Evolutionary conservation across 2,797 vertebrate genomes (phyloP), one percentile per base, ranked within the genome.

Genomic region (Anas flavirostris): DNA sequence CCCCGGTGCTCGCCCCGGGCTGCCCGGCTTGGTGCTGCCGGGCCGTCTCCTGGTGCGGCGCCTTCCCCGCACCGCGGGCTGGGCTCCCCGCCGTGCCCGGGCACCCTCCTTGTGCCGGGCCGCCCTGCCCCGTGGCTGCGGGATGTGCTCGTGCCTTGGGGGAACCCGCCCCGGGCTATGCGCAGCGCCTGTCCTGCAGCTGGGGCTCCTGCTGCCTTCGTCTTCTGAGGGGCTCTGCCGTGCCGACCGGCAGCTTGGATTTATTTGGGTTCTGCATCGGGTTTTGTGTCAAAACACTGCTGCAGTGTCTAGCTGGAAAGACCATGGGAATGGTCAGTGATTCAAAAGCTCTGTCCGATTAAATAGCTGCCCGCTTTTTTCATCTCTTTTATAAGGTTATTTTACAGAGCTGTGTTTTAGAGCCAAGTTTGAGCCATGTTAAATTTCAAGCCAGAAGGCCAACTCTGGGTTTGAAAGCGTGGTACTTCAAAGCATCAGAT

Each of bases 61-160:
- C 5, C 13, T 39, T 39, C 39, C 39, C 13, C 39, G 39, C 39
- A 39, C 39, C 39, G 39, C 39, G 39, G 39, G 39, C 13, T 39
- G 39, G 13, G 39, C 8, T 66, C 4, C 10, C 31, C 11, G 5
- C 6, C 5, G 3, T 70, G 16, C 28, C 16, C 19, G 8, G 25
- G 2, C 8, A 21, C 23, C 2, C n/a, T 17, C 4, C 31, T 28
- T 29, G 4, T 46, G 12, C 29, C 18, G 0, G 50, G 52, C 19
- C 8, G 5, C 29, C 12, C 14, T 8, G 1, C 44, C 13, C 10
- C n/a, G 1, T 35, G 44, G 21, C 44, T 29, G 22, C 31, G n/a
- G 53, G n/a, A 16, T 10, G 31, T 7, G 2, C 23, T 22, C 44
- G 29, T 62, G 44, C 16, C 35, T 25, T 0, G 1, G 12, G 4